Conservation (phyloP, 1,140 invertebrate genomes). For the Nephotettix cincticeps region DNA sequence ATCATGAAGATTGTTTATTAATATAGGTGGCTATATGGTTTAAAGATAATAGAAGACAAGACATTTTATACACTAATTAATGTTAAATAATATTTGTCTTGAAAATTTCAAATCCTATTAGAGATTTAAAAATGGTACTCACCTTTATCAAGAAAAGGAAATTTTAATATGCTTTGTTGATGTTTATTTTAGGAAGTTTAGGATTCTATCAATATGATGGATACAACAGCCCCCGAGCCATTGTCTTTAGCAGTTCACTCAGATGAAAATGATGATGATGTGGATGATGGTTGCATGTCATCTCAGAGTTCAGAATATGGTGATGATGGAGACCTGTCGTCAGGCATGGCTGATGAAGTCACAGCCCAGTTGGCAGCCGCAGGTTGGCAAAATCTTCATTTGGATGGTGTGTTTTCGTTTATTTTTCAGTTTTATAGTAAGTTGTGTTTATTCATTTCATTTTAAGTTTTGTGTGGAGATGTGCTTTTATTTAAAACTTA, state of each 20-base stretch:
- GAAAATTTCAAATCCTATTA: too few species aligned
- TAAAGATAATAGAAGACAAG: too few species aligned
- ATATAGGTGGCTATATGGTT: too few species aligned
- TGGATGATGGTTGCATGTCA: conserved; percentile 71
- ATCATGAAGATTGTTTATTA: too few species aligned
- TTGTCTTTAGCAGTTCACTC: conserved; percentile 16
- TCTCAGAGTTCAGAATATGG: conserved; percentile 61
- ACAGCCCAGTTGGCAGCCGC: conserved; percentile 92
- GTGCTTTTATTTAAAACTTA: too few species aligned
- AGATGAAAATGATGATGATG: conserved; percentile 58
- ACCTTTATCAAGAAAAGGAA: too few species aligned
- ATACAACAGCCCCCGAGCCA: conserved; percentile 12
- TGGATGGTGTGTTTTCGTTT: conserved; percentile 50
- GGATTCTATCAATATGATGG: conserved; percentile 28
- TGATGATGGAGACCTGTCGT: conserved; percentile 68
- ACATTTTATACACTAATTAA: too few species aligned
- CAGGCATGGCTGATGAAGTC: conserved; percentile 85
- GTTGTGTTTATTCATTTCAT: neutral
- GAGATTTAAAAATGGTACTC: too few species aligned
- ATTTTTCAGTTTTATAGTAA: conserved; percentile 25
- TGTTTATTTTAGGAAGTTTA: too few species aligned
- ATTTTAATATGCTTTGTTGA: too few species aligned
- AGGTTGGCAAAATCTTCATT: conserved; percentile 60
- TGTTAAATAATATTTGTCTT: too few species aligned
- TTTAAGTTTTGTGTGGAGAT: too few species aligned